phyloP scores from a whole-genome alignment of 2,888 invertebrate genomes.

The Theristus sp. region DNA sequence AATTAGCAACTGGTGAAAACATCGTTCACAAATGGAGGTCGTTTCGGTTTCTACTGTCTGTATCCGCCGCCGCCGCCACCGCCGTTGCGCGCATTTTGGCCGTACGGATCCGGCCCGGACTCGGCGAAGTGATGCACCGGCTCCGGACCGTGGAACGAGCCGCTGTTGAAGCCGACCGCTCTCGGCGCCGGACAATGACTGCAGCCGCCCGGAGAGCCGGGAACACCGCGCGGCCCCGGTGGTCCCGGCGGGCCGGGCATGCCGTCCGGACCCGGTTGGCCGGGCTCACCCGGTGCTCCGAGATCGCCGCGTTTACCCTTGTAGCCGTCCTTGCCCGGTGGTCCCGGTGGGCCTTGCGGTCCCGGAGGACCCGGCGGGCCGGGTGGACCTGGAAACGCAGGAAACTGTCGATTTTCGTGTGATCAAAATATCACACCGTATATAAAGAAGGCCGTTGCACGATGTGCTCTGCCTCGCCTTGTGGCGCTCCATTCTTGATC shows the following conservation, averaged over 20 bases:
- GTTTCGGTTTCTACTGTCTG: no score
- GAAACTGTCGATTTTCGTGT: not conserved
- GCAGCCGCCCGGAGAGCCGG: constrained; percentile 20
- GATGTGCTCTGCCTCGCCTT: constrained; percentile 3
- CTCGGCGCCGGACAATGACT: constrained; percentile 21
- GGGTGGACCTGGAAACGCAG: constrained; percentile 12
- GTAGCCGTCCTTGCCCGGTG: constrained; percentile 13
- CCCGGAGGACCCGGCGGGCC: constrained; percentile 12
- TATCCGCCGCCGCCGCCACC: not conserved
- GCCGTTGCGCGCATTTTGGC: not conserved
- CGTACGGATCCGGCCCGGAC: not conserved
- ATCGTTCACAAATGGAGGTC: no score
- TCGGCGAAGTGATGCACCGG: not conserved
- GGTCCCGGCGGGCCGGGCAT: constrained; percentile 5
- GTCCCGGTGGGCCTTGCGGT: constrained; percentile 16
- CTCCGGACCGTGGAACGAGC: constrained; percentile 11
- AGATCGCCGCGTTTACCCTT: constrained; percentile 11
- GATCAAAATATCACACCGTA: no score
- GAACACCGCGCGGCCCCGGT: constrained; percentile 10
- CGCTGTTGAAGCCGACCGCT: not conserved
- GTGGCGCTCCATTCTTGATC: constrained; percentile 18
- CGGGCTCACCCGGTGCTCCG: not conserved
- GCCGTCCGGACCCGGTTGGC: constrained; percentile 1
- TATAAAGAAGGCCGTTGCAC: no score
- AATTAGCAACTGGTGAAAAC: no score